Evolutionary conservation across 2,797 vertebrate species (phyloP), one percentile per base, ranked within the genome.

Genomic region (Choloepus didactylus): DNA sequence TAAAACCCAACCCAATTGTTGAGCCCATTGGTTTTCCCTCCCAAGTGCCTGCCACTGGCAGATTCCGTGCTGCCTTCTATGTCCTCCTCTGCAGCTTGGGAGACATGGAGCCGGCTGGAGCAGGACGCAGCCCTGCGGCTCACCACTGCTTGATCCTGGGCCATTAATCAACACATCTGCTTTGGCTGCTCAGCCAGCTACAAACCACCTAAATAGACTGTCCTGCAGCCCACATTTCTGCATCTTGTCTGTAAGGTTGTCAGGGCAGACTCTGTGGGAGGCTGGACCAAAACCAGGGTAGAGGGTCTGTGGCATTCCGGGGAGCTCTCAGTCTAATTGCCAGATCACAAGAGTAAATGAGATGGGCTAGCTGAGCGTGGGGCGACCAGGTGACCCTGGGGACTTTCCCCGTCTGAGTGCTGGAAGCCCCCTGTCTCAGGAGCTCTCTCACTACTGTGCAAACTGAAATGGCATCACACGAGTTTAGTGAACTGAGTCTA

Each of bases 311-410:
- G 44, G 38, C 38, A 2, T n/a, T 46, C 66, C 88, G n/a, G 11
- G 21, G 73, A 66, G 59, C n/a, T 3, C 5, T 41, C 72, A 19
- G 31, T 19, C 15, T 15, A 5, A n/a, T 79, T 41, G 38, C 54
- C 1, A 2, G 6, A 0, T 62, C 29, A 11, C 72, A 64, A 73
- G 69, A n/a, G 41, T 29, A 72, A 82, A 38, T 16, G 66, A 69
- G 21, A 41, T 10, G 25, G 38, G 70, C 84, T 41, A 27, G 4
- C 51, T 51, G 3, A 6, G 12, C 2, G 8, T 4, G 83, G 70
- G 64, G 25, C 44, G 54, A 9, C 38, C 59, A 15, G 0, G 0
- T 31, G 3, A 7, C 2, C 41, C 41, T 5, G 2, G 51, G 18
- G 41, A 15, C 72, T 76, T 75, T 27, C n/a, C 81, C 31, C 11